Percentiles rank a stretch among this genome's conserved stretches.
These are phyloP conservation scores for Sinopyrophorus schimmeli DNA, from an alignment of 2,888 invertebrate species.

Conservation along the genomic window DNA sequence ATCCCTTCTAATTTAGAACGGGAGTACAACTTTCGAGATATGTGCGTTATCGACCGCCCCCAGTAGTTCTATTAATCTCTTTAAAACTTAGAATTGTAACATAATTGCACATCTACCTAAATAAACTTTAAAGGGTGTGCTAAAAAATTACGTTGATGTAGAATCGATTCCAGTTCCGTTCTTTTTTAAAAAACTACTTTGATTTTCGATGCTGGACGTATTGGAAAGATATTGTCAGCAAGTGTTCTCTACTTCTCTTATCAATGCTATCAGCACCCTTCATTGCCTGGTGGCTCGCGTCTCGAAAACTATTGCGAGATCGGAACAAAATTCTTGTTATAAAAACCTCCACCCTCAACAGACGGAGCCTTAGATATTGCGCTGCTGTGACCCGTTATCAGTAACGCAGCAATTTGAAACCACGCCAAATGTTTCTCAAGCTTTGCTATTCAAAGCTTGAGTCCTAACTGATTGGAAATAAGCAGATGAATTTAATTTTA, in stretches of 20 bases:
- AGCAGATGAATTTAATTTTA: slow-evolving; percentile 31
- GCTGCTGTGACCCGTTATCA: slow-evolving; percentile 36
- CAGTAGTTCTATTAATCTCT: slow-evolving; percentile 34
- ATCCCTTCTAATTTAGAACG: slow-evolving; percentile 40
- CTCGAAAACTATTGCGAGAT: slow-evolving; percentile 35
- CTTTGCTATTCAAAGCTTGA: slow-evolving; percentile 33
- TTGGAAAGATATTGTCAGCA: slow-evolving; percentile 38
- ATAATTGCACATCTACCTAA: slow-evolving; percentile 31
- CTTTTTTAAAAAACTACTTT: background rate
- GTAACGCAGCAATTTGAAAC: slow-evolving; percentile 43
- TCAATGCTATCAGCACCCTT: slow-evolving; percentile 38
- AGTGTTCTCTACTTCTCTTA: slow-evolving; percentile 37
- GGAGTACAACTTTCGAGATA: slow-evolving; percentile 35
- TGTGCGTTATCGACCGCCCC: slow-evolving; percentile 39
- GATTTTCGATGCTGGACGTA: slow-evolving; percentile 25
- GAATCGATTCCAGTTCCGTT: slow-evolving; percentile 22
- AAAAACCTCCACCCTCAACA: slow-evolving; percentile 40
- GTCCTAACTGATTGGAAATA: slow-evolving; percentile 39
- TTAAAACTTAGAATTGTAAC: slow-evolving; percentile 35
- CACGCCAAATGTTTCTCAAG: slow-evolving; percentile 42
- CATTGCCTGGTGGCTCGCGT: slow-evolving; percentile 30
- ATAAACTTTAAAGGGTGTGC: too few relatives aligned
- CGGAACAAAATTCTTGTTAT: slow-evolving; percentile 42
- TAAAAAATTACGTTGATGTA: too few relatives aligned
- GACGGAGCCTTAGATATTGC: slow-evolving; percentile 39